These are phyloP conservation scores for Centroberyx gerrardi DNA, from an alignment of 2,797 vertebrate species.

Conservation along the genomic window DNA sequence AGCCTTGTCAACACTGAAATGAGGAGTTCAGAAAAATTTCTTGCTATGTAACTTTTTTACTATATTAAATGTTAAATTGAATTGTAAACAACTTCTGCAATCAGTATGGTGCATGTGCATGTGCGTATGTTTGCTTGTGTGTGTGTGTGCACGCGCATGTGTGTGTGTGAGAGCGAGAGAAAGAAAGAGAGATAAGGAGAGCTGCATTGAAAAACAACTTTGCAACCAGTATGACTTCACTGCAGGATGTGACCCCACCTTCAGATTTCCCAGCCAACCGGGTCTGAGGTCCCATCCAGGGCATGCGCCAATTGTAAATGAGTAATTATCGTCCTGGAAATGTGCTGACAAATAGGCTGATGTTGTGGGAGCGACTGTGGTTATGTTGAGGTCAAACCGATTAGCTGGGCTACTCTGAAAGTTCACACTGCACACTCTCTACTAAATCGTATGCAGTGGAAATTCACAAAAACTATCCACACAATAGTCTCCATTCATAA, in stretches of 20 bases:
- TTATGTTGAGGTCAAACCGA: constrained; percentile 34
- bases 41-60: constrained; percentile 13
- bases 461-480: neutral
- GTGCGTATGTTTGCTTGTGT: neutral
- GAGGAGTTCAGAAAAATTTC: constrained; percentile 26
- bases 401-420: constrained; percentile 24
- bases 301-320: constrained; percentile 34
- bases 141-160: neutral
- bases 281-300: constrained; percentile 16
- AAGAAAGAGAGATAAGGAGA: neutral
- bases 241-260: constrained; percentile 20
- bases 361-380: constrained; percentile 43
- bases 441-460: neutral
- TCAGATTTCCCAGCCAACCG: constrained; percentile 29
- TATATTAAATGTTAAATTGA: neutral
- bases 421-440: neutral
- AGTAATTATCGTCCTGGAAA: constrained; percentile 48
- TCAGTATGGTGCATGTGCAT: neutral
- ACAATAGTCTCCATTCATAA: neutral
- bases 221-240: constrained; percentile 58
- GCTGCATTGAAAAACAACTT: constrained; percentile 40
- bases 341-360: constrained; percentile 56
- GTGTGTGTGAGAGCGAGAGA: neutral
- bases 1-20: constrained; percentile 16
- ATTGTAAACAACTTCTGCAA: neutral